A percentile compares a stretch with the other conserved stretches of the same genome.
Evolutionary conservation across 2,888 invertebrate species (phyloP).

Genomic region (Lutraria lutraria): DNA sequence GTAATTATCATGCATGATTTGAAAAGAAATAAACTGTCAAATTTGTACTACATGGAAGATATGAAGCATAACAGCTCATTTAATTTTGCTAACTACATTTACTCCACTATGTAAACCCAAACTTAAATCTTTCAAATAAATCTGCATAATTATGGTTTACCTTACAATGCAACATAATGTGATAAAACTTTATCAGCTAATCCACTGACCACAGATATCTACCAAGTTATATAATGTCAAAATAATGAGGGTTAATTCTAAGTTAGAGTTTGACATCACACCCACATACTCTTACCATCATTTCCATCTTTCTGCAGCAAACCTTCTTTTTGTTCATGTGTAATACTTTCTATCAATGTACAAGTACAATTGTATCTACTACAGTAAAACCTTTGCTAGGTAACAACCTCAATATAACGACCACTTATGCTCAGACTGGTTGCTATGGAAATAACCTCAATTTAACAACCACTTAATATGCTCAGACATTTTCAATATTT

Average conservation of each 20-base stretch:
- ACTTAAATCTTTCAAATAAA: too few relatives aligned
- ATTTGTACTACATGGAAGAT: too few relatives aligned
- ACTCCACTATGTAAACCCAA: too few relatives aligned
- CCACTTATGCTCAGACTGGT: too few relatives aligned
- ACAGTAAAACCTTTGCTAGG: too few relatives aligned
- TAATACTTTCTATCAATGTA: not conserved
- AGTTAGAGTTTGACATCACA: not conserved
- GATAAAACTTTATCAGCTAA: not conserved
- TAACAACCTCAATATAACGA: not conserved
- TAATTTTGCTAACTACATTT: too few relatives aligned
- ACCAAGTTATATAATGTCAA: not conserved
- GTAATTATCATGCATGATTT: too few relatives aligned
- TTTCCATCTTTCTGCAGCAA: not conserved
- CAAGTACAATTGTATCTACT: not conserved
- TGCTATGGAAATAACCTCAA: too few relatives aligned
- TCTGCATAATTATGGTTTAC: not conserved
- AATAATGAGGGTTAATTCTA: not conserved
- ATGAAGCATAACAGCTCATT: too few relatives aligned
- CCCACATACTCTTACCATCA: slow-evolving; percentile 1
- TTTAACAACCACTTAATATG: too few relatives aligned
- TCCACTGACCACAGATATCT: not conserved
- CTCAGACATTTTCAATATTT: too few relatives aligned
- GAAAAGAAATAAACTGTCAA: too few relatives aligned
- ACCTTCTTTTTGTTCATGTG: not conserved
- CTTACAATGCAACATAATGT: not conserved